These are phyloP conservation scores for Thecocarcelia acutangulata DNA, from an alignment of 2,888 invertebrate species.

Conservation along the genomic window DNA sequence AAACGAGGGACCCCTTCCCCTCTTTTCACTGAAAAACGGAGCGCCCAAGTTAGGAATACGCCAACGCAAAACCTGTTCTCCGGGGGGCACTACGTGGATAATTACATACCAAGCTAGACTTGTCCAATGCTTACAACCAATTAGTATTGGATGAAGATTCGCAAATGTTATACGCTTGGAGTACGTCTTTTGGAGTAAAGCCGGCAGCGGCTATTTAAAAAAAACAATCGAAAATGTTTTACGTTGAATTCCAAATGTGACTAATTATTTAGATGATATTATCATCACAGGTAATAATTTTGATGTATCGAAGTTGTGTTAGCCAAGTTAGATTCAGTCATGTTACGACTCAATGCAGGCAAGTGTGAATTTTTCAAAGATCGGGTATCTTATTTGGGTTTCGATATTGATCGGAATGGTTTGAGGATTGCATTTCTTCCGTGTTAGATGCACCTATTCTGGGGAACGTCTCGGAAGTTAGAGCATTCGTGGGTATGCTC, in stretches of 20 bases:
- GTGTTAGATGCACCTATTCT: slow-evolving; percentile 47
- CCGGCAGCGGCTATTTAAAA: slow-evolving; percentile 47
- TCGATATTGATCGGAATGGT: slow-evolving; percentile 37
- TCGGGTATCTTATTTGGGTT: slow-evolving; percentile 49
- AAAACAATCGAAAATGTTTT: slow-evolving; percentile 43
- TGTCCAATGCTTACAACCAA: slow-evolving; percentile 14
- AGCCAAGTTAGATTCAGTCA: slow-evolving; percentile 17
- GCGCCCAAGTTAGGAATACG: no score
- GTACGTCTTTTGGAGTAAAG: slow-evolving; percentile 47
- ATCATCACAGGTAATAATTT: slow-evolving; percentile 41
- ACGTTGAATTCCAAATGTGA: slow-evolving; percentile 35
- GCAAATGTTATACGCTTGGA: slow-evolving; percentile 39
- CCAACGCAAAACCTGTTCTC: no score
- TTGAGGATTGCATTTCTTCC: slow-evolving; percentile 33
- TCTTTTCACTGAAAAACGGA: no score
- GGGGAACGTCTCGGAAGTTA: slow-evolving; percentile 33
- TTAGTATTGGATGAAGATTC: neutral
- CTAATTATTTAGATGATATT: slow-evolving; percentile 55
- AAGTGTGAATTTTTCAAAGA: slow-evolving; percentile 54
- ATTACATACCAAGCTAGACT: slow-evolving; percentile 2
- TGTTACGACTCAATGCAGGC: slow-evolving; percentile 15
- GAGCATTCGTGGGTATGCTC: slow-evolving; percentile 51
- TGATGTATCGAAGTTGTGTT: slow-evolving; percentile 35
- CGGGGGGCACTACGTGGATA: no score
- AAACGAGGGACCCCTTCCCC: no score